Percentiles rank a stretch among this genome's conserved stretches.
phyloP scores from a whole-genome alignment of 2,797 vertebrate genomes.

The Pangasius mekongensis region DNA sequence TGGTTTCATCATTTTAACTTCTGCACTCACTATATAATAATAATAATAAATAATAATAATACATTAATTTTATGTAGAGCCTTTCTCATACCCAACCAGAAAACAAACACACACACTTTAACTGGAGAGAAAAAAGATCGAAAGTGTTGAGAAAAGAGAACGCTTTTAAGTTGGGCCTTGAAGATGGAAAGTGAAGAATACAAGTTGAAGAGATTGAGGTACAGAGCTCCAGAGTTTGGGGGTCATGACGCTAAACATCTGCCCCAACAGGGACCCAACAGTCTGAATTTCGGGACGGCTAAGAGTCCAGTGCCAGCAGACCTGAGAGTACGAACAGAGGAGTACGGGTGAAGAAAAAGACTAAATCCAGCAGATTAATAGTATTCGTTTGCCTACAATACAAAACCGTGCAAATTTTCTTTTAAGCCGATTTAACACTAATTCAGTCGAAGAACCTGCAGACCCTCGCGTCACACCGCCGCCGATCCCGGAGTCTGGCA shows the following conservation, averaged over 20 bases:
- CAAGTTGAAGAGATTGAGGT: neutral
- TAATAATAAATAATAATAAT: too few species aligned
- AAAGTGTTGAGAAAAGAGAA: too few species aligned
- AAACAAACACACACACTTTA: neutral
- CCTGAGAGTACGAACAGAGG: neutral
- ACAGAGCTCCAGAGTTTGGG: neutral
- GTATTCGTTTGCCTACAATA: neutral
- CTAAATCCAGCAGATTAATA: neutral
- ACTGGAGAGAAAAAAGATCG: too few species aligned
- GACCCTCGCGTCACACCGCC: neutral
- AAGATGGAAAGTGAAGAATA: too few species aligned
- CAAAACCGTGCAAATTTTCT: neutral
- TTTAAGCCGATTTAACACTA: neutral
- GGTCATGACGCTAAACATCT: neutral
- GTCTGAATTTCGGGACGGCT: neutral
- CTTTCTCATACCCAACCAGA: neutral
- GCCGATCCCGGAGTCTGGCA: slow-evolving; percentile 18
- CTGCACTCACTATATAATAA: too few species aligned
- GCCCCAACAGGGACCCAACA: neutral
- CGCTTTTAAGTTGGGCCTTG: too few species aligned
- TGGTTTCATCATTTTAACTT: too few species aligned
- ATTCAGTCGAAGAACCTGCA: neutral
- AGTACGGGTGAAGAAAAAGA: neutral
- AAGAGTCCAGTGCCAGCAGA: neutral
- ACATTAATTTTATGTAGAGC: too few species aligned